Evolutionary conservation across 2,113 vertebrate species (phyloP), one percentile per base, ranked within the genome.

Genomic region (Machaerirhynchus nigripectus): DNA sequence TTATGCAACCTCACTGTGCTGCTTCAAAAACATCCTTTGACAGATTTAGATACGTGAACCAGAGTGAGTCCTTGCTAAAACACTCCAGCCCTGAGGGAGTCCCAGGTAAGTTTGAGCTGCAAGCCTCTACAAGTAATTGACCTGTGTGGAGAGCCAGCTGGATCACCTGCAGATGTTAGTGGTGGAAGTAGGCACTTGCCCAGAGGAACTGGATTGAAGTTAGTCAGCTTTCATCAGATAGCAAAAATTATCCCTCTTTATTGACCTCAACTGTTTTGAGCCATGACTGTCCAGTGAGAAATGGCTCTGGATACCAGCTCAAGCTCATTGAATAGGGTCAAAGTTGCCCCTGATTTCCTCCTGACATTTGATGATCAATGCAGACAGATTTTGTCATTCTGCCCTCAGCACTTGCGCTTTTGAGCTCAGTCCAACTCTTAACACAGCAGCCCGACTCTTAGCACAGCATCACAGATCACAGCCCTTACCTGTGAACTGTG

Each of bases 21-120:
- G 49, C 61, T 92, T 89, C 88, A 89, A 49, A 95, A 95, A 71
- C 44, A 81, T 60, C 71, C 31, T 93, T 82, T 78, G 79, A 75
- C n/a, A 71, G n/a, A 44, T 71, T 33, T 30, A 92, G 64, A 20
- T 64, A 87, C 1, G 10, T 75, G 69, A 94, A 90, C 35, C 56
- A 92, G 70, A 90, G 33, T 56, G 74, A 61, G 59, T 49, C 49
- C 35, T 86, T 81, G 64, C 22, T 90, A 67, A 92, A 92, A 78
- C 39, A 39, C 61, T 84, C 11, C 57, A 78, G 74, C 73, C 90
- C 73, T 39, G 44, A 78, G 68, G 91, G 73, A 1, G 2, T 27
- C 57, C 49, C 65, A 33, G 7, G 49, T 68, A 56, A 71, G 44
- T n/a, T 23, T 64, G 28, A 90, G 69, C 81, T 80, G 46, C 89